phyloP scores from a whole-genome alignment of 2,888 invertebrate genomes.

The Shargacucullia verbasci region DNA sequence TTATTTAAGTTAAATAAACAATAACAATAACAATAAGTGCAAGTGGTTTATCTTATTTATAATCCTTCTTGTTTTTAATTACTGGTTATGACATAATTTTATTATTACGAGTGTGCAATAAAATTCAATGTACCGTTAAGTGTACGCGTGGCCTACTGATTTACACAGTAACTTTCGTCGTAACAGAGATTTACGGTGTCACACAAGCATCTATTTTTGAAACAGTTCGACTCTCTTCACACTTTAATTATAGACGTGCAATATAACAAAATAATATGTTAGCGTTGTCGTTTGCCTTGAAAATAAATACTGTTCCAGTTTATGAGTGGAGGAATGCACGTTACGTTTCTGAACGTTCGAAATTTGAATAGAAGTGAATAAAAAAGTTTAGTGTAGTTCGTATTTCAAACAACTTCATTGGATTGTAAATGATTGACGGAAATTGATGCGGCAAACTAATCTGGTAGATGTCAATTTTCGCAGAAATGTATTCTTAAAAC shows the following conservation, averaged over 20 bases:
- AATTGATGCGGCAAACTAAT: constrained; percentile 21
- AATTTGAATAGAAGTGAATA: constrained; percentile 24
- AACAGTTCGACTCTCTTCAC: constrained; percentile 81
- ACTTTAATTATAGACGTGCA: constrained; percentile 85
- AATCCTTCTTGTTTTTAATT: constrained; percentile 71
- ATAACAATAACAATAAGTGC: no score
- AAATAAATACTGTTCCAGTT: constrained; percentile 71
- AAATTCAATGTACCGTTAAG: constrained; percentile 82
- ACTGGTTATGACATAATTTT: constrained; percentile 76
- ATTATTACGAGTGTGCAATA: constrained; percentile 78
- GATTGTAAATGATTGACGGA: constrained; percentile 44
- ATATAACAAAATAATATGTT: constrained; percentile 82
- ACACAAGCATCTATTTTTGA: constrained; percentile 82
- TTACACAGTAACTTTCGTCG: constrained; percentile 81
- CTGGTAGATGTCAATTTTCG: constrained; percentile 17
- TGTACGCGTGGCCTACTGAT: constrained; percentile 74
- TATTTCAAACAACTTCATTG: constrained; percentile 43
- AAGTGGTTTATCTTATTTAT: constrained; percentile 47
- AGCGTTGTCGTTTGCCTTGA: constrained; percentile 74
- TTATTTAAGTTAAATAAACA: constrained; percentile 28
- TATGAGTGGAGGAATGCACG: constrained; percentile 56
- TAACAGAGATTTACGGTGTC: constrained; percentile 85
- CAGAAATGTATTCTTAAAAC: constrained; percentile 12
- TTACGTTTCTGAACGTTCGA: constrained; percentile 42
- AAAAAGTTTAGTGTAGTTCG: constrained; percentile 29